Percentiles rank a stretch among this genome's conserved stretches.
Evolutionary conservation across 2,797 vertebrate species (phyloP).

Genomic region (Pseudomugil gertrudae): DNA sequence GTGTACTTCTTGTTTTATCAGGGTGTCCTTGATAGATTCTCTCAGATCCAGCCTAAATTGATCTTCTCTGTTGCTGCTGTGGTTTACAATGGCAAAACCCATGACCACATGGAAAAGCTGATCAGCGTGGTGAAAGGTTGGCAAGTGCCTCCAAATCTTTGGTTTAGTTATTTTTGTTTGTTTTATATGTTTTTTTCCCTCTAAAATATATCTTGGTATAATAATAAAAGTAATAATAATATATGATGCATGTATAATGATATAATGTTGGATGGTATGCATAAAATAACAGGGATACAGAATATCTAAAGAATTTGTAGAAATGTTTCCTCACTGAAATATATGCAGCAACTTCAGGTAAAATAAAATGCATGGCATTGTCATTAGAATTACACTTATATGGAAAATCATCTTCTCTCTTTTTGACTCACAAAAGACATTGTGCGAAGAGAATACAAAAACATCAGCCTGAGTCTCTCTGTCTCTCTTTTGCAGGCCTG

Average conservation of each 20-base stretch:
- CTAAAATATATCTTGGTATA: neutral
- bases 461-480: neutral
- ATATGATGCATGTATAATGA: too few species aligned
- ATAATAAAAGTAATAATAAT: too few species aligned
- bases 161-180: neutral
- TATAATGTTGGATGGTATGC: neutral
- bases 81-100: slow-evolving; percentile 92
- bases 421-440: neutral
- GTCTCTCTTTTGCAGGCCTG: slow-evolving; percentile 80
- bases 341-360: neutral
- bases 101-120: slow-evolving; percentile 94
- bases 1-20: slow-evolving; percentile 46
- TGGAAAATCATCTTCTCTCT: neutral
- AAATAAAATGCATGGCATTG: neutral
- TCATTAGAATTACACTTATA: neutral
- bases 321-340: neutral
- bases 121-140: slow-evolving; percentile 93
- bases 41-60: slow-evolving; percentile 95
- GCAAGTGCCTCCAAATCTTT: neutral
- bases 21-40: slow-evolving; percentile 96
- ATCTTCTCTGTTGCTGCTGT: slow-evolving; percentile 96
- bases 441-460: slow-evolving; percentile 14
- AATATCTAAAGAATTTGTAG: slow-evolving; percentile 2
- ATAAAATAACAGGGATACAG: neutral
- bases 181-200: too few species aligned